phyloP scores from a whole-genome alignment of 2,797 vertebrate genomes.

The Amazona ochrocephala region DNA sequence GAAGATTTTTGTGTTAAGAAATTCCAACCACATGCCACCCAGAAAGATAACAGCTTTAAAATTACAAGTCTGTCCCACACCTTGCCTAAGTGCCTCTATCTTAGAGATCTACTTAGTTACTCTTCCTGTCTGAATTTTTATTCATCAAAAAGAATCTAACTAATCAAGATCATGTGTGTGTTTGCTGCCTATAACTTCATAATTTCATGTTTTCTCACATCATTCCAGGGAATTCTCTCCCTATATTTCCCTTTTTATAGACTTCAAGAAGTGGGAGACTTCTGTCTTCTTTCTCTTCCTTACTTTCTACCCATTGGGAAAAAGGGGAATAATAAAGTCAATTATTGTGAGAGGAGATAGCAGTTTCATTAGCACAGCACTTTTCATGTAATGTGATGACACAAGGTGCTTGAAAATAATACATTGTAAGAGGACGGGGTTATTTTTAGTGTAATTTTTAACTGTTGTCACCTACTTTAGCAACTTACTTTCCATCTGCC shows the following conservation, averaged over 20 bases:
- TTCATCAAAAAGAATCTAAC: neutral
- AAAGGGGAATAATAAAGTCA: neutral
- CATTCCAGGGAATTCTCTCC: neutral
- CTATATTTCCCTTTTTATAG: neutral
- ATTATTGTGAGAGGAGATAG: conserved; percentile 10
- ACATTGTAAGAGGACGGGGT: neutral
- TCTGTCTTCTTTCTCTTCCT: neutral
- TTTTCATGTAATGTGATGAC: conserved; percentile 6
- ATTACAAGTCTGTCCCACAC: neutral
- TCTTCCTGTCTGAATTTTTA: neutral
- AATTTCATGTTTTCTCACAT: neutral
- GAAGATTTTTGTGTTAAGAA: neutral
- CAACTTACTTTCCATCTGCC: conserved; percentile 7
- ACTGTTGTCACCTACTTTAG: conserved; percentile 12
- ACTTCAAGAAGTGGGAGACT: neutral
- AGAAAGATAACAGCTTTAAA: neutral
- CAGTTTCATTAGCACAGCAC: conserved; percentile 42
- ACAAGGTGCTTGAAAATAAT: conserved; percentile 34
- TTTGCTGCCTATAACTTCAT: neutral
- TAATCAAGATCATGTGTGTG: neutral
- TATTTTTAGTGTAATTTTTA: conserved; percentile 47
- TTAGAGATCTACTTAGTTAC: neutral
- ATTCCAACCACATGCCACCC: neutral
- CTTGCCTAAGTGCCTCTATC: fast-evolving
- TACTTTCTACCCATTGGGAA: neutral